Percentiles rank a stretch among this genome's conserved stretches.
Evolutionary conservation across 2,113 vertebrate genomes (phyloP).

Genomic region (Ophthalmolycus amberensis): DNA sequence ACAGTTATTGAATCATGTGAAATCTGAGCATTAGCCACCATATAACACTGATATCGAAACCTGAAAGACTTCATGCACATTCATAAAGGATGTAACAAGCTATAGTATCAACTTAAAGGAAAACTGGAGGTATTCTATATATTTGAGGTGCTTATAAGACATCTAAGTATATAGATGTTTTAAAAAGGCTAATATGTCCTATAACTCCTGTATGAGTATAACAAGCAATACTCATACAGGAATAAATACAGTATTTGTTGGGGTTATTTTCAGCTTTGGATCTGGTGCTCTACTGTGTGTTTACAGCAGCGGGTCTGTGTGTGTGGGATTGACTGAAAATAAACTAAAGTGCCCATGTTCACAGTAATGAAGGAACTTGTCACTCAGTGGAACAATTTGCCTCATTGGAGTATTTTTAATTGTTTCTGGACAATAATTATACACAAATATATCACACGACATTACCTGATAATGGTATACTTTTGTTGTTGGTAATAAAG

Average conservation of each 20-base stretch:
- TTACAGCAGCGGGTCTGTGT: not conserved
- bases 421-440: not conserved
- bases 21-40: not conserved
- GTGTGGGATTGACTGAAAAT: conserved; percentile 2
- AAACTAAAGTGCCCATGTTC: not conserved
- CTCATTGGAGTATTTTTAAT: not conserved
- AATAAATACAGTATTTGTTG: not conserved
- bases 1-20: not conserved
- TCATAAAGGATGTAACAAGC: not conserved
- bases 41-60: not conserved
- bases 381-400: not conserved
- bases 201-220: not conserved
- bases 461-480: not conserved
- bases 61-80: too few species aligned
- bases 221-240: not conserved
- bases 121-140: not conserved
- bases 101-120: not conserved
- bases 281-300: not conserved
- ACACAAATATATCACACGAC: too few species aligned
- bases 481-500: not conserved
- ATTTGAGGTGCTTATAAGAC: not conserved
- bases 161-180: not conserved
- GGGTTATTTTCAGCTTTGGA: conserved; percentile 2
- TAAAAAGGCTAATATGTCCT: not conserved
- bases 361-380: not conserved